Evolutionary conservation across 1,140 invertebrate genomes (phyloP), one percentile per base, ranked within the genome.

Genomic region (Euwallacea similis): DNA sequence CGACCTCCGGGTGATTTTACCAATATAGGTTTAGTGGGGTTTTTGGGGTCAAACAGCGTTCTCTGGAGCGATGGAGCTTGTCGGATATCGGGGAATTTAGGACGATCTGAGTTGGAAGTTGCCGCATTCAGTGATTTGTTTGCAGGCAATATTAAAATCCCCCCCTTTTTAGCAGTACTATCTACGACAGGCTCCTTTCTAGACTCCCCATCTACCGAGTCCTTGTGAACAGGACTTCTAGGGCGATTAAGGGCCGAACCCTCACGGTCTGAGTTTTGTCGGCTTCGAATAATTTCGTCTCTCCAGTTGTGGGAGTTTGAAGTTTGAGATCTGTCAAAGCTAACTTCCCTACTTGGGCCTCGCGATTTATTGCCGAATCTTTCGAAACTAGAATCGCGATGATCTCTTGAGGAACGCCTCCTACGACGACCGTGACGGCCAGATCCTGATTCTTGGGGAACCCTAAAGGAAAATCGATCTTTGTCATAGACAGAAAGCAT

Each of bases 21-120:
- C 73, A 90, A 83, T 69, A 90, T 89, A 13, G 89, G 89, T 80
- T 88, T 89, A 72, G 85, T 84, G 2, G 89, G 89, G 82, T 91
- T 91, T 73, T 89, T 88, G 3, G 87, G 89, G 81, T 91, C 88
- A 78, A 86, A 90, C 11, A 91, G 76, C 7, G 83, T 86, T 76
- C 85, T 85, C 73, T 85, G 84, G 63, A 81, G 81, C 53, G 76
- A 68, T 7, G 77, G 74, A 61, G 76, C 46, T 43, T 72, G 60
- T 54, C 54, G 61, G 16, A 78, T 74, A 47, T 76, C 65, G 11
- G 74, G 71, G 64, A 61, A 75, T 72, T 71, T 73, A 9, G 56
- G 73, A 21, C 69, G 33, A 41, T 74, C 71, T 42, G 42, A 7
- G 33, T 67, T 60, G 8, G 61, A 21, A 16, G 66, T 54, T 13